A percentile compares a stretch with the other conserved stretches of the same genome.
Conservation (phyloP, 2,113 vertebrate species). For the Arvicanthis niloticus region DNA sequence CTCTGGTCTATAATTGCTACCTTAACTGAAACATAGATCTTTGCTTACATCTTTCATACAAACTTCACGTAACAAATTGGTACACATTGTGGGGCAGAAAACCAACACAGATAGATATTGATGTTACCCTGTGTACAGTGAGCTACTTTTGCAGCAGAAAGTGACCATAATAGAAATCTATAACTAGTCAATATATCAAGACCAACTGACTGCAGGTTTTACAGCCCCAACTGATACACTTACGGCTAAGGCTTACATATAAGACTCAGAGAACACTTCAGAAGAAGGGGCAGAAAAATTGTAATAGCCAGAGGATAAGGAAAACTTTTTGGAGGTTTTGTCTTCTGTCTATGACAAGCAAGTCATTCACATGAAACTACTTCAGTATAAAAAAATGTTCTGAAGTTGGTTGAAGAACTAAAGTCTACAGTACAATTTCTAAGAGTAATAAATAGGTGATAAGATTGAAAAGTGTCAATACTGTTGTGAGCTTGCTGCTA, state of each 20-base stretch:
- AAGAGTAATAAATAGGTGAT: background rate
- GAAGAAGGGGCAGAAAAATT: background rate
- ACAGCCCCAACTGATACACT: background rate
- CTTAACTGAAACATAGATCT: background rate
- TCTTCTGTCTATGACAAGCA: background rate
- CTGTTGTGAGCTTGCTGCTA: background rate
- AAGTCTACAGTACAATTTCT: background rate
- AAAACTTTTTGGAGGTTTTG: background rate
- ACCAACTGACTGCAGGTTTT: background rate
- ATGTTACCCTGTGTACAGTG: background rate
- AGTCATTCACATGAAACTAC: background rate
- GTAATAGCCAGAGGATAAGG: background rate
- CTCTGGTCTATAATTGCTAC: background rate
- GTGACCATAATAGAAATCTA: background rate
- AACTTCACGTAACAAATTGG: background rate
- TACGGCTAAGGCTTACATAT: background rate
- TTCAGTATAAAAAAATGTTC: background rate
- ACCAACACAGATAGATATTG: background rate
- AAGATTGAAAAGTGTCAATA: too few species aligned
- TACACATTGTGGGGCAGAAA: background rate
- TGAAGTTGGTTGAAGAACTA: background rate
- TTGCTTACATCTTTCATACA: background rate
- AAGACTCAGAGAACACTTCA: background rate
- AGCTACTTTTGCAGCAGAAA: background rate
- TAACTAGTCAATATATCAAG: background rate